phyloP scores from a whole-genome alignment of 2,113 vertebrate genomes.

The Serilophus lunatus region DNA sequence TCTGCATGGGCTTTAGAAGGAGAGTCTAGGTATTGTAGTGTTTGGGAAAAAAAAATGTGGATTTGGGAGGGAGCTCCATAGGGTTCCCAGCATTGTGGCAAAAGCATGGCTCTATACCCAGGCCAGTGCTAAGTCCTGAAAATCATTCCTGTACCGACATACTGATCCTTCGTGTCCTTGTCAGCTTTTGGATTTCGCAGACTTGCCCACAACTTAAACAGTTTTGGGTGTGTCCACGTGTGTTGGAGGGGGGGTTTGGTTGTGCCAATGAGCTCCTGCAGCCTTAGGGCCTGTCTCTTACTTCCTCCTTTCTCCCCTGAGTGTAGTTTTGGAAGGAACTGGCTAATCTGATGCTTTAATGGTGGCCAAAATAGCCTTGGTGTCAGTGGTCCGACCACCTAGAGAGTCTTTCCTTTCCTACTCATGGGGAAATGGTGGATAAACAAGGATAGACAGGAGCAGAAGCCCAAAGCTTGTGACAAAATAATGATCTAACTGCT shows the following conservation, averaged over 20 bases:
- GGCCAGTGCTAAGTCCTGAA: not conserved
- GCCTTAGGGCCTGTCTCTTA: not conserved
- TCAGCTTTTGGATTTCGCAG: not conserved
- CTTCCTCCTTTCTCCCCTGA: not conserved
- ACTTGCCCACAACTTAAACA: not conserved
- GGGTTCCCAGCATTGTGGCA: not conserved
- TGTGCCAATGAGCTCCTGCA: not conserved
- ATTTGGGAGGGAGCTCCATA: not conserved
- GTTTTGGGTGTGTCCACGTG: not conserved
- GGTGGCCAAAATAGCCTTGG: not conserved
- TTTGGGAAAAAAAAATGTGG: not conserved
- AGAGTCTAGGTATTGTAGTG: not conserved
- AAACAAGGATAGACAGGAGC: not conserved
- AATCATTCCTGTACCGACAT: not conserved
- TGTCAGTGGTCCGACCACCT: not conserved
- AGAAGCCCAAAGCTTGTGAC: not conserved
- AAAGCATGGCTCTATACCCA: not conserved
- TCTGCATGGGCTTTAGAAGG: not conserved
- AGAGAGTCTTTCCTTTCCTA: not conserved
- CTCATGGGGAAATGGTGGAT: accelerated
- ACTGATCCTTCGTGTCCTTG: not conserved
- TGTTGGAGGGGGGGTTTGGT: not conserved
- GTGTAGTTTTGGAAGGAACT: not conserved
- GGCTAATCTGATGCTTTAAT: not conserved
- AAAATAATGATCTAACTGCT: not conserved